Evolutionary conservation across 2,888 invertebrate species (phyloP), one percentile per base, ranked within the genome.

Genomic region (Pandemis heparana): DNA sequence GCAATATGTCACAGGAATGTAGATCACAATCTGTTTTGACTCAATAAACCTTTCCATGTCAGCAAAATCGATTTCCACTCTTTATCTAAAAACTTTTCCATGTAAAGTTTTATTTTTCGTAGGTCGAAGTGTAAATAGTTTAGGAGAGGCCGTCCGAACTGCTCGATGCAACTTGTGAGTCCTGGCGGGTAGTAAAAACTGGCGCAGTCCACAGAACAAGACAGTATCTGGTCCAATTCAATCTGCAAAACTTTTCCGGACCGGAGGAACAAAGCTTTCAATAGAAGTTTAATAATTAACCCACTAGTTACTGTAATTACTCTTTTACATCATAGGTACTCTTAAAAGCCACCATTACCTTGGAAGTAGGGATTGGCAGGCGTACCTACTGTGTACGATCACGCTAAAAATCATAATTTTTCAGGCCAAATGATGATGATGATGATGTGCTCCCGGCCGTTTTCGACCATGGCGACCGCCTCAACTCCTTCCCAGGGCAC

Each of bases 151-250:
- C 51, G 65, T 39, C 39, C 7, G 16, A 14, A 39, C 18, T 46
- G 39, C 39, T 23, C 14, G 38, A 39, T 56, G 56, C 43, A 72
- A 72, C 53, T 66, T 67, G 71, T 56, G 64, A 74, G n/a, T 64
- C 70, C 53, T 60, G 74, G 16, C 64, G 64, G 69, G 65, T 61
- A 59, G 63, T 61, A 63, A 64, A 67, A 59, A 69, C 60, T 59
- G 8, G 46, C 59, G 64, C 23, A 59, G 64, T 23, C 60, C n/a
- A 48, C 60, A 51, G 51, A 59, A 43, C 64, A 16, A 69, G 64
- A 60, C 64, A 65, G 69, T 65, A 65, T 74, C 69, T 65, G 60
- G 18, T 56, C 74, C 38, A 64, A 70, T 74, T 70, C 74, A 65
- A 70, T 74, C 74, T 61, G 23, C 41, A 23, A 38, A 74, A 65